These are phyloP conservation scores for Crematogaster levior DNA, from an alignment of 2,888 invertebrate genomes.

Conservation along the genomic window DNA sequence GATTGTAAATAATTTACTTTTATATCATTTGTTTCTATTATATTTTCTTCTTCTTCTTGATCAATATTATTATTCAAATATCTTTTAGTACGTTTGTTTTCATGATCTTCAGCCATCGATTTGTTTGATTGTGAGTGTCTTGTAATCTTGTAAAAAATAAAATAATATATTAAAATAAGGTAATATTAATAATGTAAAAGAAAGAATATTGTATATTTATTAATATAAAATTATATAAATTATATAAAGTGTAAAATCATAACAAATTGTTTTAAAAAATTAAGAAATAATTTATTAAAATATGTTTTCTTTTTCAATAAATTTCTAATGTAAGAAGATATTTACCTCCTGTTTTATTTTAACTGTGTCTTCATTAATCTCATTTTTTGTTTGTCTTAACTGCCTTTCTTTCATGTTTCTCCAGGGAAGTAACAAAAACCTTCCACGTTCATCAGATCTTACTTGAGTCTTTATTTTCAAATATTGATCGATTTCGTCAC, in stretches of 20 bases:
- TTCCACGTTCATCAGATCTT: background rate
- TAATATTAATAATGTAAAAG: background rate
- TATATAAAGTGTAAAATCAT: constrained; percentile 12
- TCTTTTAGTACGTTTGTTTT: background rate
- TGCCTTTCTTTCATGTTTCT: constrained; percentile 14
- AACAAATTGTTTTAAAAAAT: background rate
- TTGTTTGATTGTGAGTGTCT: background rate
- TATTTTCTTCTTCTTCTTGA: background rate
- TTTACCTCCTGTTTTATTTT: constrained; percentile 3
- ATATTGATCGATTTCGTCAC: background rate
- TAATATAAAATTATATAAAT: constrained; percentile 1
- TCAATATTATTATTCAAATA: constrained; percentile 12
- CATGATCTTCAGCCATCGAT: background rate
- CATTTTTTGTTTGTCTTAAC: constrained; percentile 44
- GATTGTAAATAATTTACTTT: background rate
- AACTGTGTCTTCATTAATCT: background rate
- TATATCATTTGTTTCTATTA: background rate
- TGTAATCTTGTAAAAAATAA: constrained; percentile 9
- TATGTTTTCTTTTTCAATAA: background rate
- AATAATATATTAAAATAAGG: background rate
- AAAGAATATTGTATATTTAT: background rate
- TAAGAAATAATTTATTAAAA: background rate
- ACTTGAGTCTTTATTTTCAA: background rate
- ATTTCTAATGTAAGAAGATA: background rate
- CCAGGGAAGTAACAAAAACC: constrained; percentile 33